Base-by-base conservation (phyloP, 2,113 vertebrate species). In the Nyctereutes procyonoides region DNA sequence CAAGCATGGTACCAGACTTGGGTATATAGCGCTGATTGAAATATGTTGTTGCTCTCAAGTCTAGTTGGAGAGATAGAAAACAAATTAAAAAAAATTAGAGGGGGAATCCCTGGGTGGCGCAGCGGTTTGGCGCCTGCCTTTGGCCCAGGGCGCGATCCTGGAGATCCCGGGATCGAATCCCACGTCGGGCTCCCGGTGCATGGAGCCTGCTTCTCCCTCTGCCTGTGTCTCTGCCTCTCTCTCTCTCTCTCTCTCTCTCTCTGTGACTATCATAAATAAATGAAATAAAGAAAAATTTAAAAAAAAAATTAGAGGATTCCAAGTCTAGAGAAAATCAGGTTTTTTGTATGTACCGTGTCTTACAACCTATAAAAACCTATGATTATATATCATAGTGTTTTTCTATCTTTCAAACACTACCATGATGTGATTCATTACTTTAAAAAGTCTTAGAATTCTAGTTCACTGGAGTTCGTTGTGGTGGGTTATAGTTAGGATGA, bases 401-500 rank as follows among this genome's bases (percentile, higher is more conserved):
- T 65, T 74, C 3, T 56, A 0, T 94, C 48, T 89, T 71, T 92
- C 4, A 80, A 56, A n/a, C 22, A 77, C 24, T 53, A 69, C 3
- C 55, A 22, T 83, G 56, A 74, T 92, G 14, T 86, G 43, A 82
- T 74, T 92, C 35, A 58, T 88, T 96, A 83, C 22, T 95, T 16
- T 28, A 38, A 87, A 67, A 60, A 22, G 5, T 86, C 22, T 86
- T 77, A 95, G 67, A 88, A 43, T 90, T 95, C 30, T 56, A 65
- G 22, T 81, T 97, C 2, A 60, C 35, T 71, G 38, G 26, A 63
- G 71, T 60, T 86, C 30, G 77, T 89, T 71, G 60, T 93, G 67
- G 24, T 93, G 67, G 24, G 30, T 85, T 96, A 69, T 86, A 81
- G 76, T 90, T 93, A 83, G 74, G 38, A 83, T 32, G 24, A 80